Evolutionary conservation across 1,140 invertebrate species (phyloP).

Genomic region (Drosophila kohkoa): DNA sequence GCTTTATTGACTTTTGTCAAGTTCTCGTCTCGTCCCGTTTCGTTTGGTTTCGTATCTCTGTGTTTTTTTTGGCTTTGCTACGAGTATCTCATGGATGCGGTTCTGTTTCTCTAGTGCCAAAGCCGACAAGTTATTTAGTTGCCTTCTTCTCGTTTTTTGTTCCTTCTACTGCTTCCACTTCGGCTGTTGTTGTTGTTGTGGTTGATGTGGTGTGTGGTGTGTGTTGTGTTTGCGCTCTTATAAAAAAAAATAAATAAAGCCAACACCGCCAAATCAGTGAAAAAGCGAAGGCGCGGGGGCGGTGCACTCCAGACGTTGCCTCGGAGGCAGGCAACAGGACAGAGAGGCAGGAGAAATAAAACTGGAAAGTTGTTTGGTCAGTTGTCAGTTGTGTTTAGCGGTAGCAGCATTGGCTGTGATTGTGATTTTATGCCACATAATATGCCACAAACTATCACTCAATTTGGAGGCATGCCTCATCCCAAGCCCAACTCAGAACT

Average conservation of each 20-base stretch:
- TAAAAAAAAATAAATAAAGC: slow-evolving; percentile 76
- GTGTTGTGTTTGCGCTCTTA: slow-evolving; percentile 72
- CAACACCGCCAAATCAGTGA: slow-evolving; percentile 70
- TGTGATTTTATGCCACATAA: slow-evolving; percentile 43
- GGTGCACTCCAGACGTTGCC: slow-evolving; percentile 35
- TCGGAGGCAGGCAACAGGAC: slow-evolving; percentile 14
- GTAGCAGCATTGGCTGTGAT: slow-evolving; percentile 26
- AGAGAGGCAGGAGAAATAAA: slow-evolving; percentile 49
- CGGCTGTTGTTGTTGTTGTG: slow-evolving; percentile 3
- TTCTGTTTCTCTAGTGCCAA: slow-evolving; percentile 54
- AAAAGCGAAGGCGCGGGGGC: slow-evolving; percentile 35
- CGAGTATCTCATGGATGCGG: slow-evolving; percentile 40
- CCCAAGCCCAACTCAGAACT: slow-evolving; percentile 12
- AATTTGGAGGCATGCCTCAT: slow-evolving; percentile 17
- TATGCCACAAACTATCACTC: slow-evolving; percentile 15
- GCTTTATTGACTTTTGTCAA: slow-evolving; percentile 81
- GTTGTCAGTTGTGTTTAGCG: slow-evolving; percentile 44
- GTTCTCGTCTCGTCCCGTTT: slow-evolving; percentile 61
- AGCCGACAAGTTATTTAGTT: slow-evolving; percentile 55
- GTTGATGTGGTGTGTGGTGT: slow-evolving; percentile 35
- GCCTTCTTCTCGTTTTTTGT: slow-evolving; percentile 5
- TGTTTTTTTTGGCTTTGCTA: slow-evolving; percentile 11
- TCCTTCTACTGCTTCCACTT: slow-evolving; percentile 31
- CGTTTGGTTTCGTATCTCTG: slow-evolving; percentile 33
- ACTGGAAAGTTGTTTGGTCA: slow-evolving; percentile 82